phyloP scores from a whole-genome alignment of 2,888 invertebrate species.

The Cabera pusaria region DNA sequence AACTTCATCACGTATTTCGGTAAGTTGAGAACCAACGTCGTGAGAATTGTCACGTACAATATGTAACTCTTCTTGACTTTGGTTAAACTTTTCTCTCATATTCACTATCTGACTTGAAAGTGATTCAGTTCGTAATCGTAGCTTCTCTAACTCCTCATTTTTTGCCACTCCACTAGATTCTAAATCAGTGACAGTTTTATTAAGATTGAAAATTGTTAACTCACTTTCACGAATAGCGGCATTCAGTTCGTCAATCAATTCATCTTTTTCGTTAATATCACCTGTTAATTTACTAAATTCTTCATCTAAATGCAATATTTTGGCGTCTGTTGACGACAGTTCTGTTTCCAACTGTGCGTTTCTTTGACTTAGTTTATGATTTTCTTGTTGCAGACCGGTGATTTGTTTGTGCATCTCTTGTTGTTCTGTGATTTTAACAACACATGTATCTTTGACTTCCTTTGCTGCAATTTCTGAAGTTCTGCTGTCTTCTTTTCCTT shows the following conservation, averaged over 20 bases:
- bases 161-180: conserved; percentile 47
- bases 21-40: conserved; percentile 51
- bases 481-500: conserved; percentile 15
- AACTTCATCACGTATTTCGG: conserved; percentile 52
- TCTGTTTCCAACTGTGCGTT: conserved; percentile 56
- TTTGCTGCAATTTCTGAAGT: conserved; percentile 2
- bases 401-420: conserved; percentile 37
- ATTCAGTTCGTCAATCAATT: conserved; percentile 59
- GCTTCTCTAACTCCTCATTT: conserved; percentile 54
- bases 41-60: conserved; percentile 55
- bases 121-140: conserved; percentile 47
- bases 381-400: conserved; percentile 39
- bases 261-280: conserved; percentile 68
- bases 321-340: conserved; percentile 52
- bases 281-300: conserved; percentile 61
- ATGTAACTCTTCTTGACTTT: conserved; percentile 49
- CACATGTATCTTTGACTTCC: conserved; percentile 12
- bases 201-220: conserved; percentile 39
- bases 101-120: conserved; percentile 28
- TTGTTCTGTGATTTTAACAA: conserved; percentile 15
- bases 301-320: conserved; percentile 63
- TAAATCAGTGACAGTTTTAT: conserved; percentile 47
- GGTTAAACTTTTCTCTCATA: conserved; percentile 38
- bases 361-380: conserved; percentile 30
- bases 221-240: conserved; percentile 48